These are phyloP conservation scores for Hydrotaea cyrtoneurina DNA, from an alignment of 2,888 invertebrate genomes.

Conservation along the genomic window DNA sequence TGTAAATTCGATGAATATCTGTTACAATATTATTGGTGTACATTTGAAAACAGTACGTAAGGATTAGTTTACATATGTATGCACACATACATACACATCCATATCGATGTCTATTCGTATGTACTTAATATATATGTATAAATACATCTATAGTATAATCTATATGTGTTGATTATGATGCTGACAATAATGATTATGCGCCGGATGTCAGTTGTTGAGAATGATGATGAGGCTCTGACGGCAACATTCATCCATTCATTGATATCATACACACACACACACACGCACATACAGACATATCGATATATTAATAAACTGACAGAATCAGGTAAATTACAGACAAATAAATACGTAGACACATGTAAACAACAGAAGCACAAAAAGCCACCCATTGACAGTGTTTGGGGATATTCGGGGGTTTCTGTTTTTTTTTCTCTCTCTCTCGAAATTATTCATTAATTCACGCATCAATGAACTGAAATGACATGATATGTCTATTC, in stretches of 20 bases:
- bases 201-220: too few species aligned
- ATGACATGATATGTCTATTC: too few species aligned
- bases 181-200: neutral
- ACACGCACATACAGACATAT: too few species aligned
- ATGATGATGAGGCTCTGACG: neutral
- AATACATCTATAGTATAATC: neutral
- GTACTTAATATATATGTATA: neutral
- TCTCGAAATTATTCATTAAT: neutral
- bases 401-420: too few species aligned
- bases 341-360: neutral
- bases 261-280: too few species aligned
- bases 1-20: neutral
- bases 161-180: neutral
- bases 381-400: too few species aligned
- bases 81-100: neutral
- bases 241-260: neutral
- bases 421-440: neutral
- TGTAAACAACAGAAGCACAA: neutral
- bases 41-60: neutral
- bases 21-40: neutral
- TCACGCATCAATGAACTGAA: too few species aligned
- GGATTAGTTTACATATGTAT: neutral
- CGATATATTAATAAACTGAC: constrained; percentile 2
- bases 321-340: constrained; percentile 5
- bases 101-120: too few species aligned